Conservation (phyloP, 2,797 vertebrate genomes). For the Takifugu ocellatus region DNA sequence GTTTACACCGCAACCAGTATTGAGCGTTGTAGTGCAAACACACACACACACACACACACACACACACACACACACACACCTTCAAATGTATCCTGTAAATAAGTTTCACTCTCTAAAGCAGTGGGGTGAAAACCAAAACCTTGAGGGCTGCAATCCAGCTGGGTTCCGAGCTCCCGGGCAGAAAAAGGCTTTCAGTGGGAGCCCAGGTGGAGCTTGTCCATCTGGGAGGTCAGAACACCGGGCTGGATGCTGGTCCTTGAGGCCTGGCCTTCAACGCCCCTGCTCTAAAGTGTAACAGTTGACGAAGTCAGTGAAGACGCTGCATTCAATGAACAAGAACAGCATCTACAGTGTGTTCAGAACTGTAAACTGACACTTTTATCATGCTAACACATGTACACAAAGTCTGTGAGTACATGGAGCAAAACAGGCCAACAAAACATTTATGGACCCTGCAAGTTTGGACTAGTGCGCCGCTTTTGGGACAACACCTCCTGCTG, state of each 20-base stretch:
- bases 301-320: not conserved
- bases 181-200: no score
- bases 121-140: no score
- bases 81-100: not conserved
- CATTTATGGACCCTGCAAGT: not conserved
- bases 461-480: slow-evolving; percentile 7
- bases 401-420: not conserved
- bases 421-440: slow-evolving; percentile 5
- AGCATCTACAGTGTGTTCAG: no score
- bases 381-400: no score
- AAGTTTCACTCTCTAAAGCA: not conserved
- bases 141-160: no score
- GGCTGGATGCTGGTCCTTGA: no score
- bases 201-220: no score
- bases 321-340: slow-evolving; percentile 1
- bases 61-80: slow-evolving; percentile 14
- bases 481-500: slow-evolving; percentile 13
- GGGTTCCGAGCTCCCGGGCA: no score
- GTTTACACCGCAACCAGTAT: slow-evolving; percentile 18
- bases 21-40: slow-evolving; percentile 16
- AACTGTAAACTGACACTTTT: no score
- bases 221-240: no score
- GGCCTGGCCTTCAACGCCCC: no score
- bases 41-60: slow-evolving; percentile 13
- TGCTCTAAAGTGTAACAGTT: not conserved